phyloP scores from a whole-genome alignment of 2,113 vertebrate genomes.

The Bagarius yarrelli region DNA sequence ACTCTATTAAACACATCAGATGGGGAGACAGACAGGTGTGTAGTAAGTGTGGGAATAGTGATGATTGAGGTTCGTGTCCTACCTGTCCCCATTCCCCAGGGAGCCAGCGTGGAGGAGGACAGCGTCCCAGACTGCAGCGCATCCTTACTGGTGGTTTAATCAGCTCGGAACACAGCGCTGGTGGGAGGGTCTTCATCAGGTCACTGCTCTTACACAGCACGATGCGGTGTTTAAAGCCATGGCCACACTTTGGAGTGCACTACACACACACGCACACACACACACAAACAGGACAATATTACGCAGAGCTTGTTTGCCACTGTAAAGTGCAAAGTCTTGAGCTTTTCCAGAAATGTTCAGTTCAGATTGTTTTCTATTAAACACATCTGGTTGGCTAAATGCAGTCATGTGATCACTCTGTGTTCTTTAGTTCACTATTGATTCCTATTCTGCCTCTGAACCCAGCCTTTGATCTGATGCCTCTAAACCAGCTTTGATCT shows the following conservation, averaged over 20 bases:
- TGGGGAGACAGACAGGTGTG: background rate
- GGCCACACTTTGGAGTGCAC: slow-evolving; percentile 94
- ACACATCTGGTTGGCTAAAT: background rate
- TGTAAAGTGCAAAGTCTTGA: background rate
- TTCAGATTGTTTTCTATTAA: background rate
- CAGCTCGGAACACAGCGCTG: slow-evolving; percentile 81
- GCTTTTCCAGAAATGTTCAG: background rate
- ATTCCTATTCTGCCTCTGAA: background rate
- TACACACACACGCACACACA: slow-evolving; percentile 14
- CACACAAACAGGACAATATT: background rate
- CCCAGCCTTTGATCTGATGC: too few species aligned
- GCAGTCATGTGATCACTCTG: background rate
- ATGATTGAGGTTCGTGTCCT: background rate
- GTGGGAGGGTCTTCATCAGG: slow-evolving; percentile 88
- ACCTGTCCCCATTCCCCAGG: slow-evolving; percentile 98
- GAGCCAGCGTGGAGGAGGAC: slow-evolving; percentile 94
- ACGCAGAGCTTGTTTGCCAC: background rate
- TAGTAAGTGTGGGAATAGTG: background rate
- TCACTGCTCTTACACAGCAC: slow-evolving; percentile 95
- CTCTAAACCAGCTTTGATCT: too few species aligned
- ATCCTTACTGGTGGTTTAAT: slow-evolving; percentile 88
- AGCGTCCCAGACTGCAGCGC: slow-evolving; percentile 89
- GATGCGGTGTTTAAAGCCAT: slow-evolving; percentile 94
- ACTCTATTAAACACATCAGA: background rate
- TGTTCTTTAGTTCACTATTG: background rate